phyloP scores from a whole-genome alignment of 2,797 vertebrate species.

The Pangasius mekongensis region DNA sequence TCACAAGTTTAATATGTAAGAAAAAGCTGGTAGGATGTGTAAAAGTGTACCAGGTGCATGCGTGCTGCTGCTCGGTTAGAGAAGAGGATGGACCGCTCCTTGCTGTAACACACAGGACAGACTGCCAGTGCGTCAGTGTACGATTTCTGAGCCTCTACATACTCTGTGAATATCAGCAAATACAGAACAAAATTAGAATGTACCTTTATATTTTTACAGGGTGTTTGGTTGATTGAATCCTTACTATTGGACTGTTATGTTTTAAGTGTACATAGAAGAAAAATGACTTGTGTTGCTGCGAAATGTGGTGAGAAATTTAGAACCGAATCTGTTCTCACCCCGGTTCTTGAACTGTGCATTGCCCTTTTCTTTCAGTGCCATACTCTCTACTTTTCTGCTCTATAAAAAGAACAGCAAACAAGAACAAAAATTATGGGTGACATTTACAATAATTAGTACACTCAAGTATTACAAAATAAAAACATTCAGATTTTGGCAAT shows the following conservation, averaged over 20 bases:
- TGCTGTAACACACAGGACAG: slow-evolving; percentile 85
- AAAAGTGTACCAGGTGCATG: slow-evolving; percentile 81
- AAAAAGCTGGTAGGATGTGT: background rate
- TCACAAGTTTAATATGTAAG: background rate
- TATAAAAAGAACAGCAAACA: slow-evolving; percentile 53
- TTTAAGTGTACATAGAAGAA: background rate
- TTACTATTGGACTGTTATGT: background rate
- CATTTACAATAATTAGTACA: background rate
- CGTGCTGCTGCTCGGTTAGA: slow-evolving; percentile 93
- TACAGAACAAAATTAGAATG: background rate
- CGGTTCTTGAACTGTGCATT: slow-evolving; percentile 73
- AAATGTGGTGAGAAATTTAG: too few species aligned
- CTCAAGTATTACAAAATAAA: background rate
- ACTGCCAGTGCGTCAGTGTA: slow-evolving; percentile 82
- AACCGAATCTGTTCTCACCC: slow-evolving; percentile 59
- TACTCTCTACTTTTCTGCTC: slow-evolving; percentile 69
- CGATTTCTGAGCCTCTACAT: slow-evolving; percentile 80
- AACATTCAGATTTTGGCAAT: background rate
- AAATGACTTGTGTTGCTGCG: background rate
- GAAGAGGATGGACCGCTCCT: slow-evolving; percentile 86
- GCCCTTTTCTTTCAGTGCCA: slow-evolving; percentile 71
- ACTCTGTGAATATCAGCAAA: slow-evolving; percentile 71
- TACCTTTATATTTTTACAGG: background rate
- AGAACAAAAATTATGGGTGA: background rate
- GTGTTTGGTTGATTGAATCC: background rate